Base-by-base conservation (phyloP, 2,888 invertebrate genomes). In the Conus canariensis region DNA sequence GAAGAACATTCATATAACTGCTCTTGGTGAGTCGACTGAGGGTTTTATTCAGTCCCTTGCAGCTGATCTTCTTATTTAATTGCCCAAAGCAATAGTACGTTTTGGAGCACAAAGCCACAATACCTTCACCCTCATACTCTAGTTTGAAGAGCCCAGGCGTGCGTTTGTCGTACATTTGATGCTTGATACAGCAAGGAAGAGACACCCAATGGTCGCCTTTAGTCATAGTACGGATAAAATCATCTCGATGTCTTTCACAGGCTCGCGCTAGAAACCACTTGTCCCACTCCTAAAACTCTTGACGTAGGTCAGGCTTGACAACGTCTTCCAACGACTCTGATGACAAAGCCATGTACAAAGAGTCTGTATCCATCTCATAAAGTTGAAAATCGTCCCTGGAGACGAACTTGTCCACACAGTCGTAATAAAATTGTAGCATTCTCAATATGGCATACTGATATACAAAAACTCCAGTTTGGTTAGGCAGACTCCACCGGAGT, bases 381-480 rank as follows among this genome's bases (percentile, higher is more conserved):
- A 77, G 77, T 25, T 77, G 77, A 25, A 25, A 77, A 25, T 77
- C 77, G 9, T 77, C 8, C 25, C 77, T 77, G n/a, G 77, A 77
- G 25, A 77, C 30, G 77, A 14, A 10, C 16, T 25, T n/a, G 25
- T 77, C 77, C 8, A 77, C 14, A 9, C n/a, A 77, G 9, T 77
- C 77, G 14, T 25, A 25, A 77, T 77, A 25, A 14, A 77, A 25
- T 14, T 77, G 77, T 14, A 16, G 25, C 77, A 25, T 25, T n/a
- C 30, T 25, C 25, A 93, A 90, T 85, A 93, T 94, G 0, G 93
- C 93, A 70, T 93, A 92, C 80, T 93, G 93, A 30, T 93, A 89
- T 9, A 94, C 92, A 80, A 92, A 92, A 85, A 91, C 92, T 3
- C 92, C 92, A 0, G 92, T 83, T 64, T 94, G 93, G 16, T 92